These are phyloP conservation scores for Accipiter virgatus DNA, from an alignment of 2,113 vertebrate species.

Conservation along the genomic window DNA sequence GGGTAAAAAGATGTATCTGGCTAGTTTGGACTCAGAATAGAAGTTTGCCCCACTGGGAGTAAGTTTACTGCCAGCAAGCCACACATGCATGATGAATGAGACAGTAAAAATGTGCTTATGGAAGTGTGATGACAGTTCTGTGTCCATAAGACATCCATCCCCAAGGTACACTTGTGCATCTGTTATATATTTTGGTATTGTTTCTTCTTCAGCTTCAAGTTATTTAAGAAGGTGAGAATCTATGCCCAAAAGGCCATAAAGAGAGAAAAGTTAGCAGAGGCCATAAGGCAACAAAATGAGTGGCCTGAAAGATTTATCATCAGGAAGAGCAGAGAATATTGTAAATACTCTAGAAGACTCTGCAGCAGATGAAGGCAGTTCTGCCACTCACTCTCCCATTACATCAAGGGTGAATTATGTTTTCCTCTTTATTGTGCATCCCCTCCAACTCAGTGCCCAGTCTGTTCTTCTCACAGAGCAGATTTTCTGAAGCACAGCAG, in stretches of 20 bases:
- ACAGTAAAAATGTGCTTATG: constrained; percentile 39
- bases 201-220: constrained; percentile 27
- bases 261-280: not conserved
- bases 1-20: not conserved
- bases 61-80: not conserved
- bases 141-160: constrained; percentile 24
- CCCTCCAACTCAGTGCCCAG: not conserved
- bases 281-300: not conserved
- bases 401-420: not conserved
- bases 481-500: not conserved
- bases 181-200: constrained; percentile 36
- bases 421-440: not conserved
- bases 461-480: not conserved
- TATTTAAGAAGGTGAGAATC: constrained; percentile 42
- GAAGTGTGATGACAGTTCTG: constrained; percentile 37
- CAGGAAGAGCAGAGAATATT: not conserved
- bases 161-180: constrained; percentile 23
- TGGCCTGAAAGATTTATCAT: constrained; percentile 1
- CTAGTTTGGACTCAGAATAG: not conserved
- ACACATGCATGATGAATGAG: constrained; percentile 30
- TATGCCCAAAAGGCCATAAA: not conserved
- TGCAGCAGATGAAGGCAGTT: not conserved
- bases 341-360: not conserved
- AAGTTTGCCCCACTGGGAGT: not conserved
- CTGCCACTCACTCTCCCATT: not conserved